Evolutionary conservation across 2,113 vertebrate species (phyloP).

Genomic region (Poeciliopsis prolifica): DNA sequence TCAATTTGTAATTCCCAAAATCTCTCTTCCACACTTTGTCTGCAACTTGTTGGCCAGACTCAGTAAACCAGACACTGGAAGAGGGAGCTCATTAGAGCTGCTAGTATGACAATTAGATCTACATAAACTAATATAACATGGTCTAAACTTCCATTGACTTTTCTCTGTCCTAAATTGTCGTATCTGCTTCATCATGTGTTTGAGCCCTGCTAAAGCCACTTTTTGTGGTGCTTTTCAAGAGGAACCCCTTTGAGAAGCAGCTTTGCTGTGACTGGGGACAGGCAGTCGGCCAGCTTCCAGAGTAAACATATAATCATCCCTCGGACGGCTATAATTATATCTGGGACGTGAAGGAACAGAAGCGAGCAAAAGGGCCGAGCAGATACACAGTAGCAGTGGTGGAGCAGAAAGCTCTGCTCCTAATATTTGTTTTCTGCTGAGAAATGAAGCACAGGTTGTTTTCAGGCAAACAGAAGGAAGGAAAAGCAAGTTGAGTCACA

Average conservation of each 20-base stretch:
- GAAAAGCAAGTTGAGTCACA: slow-evolving; percentile 62
- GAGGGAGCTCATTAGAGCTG: slow-evolving; percentile 35
- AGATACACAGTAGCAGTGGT: slow-evolving; percentile 83
- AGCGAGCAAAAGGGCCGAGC: slow-evolving; percentile 60
- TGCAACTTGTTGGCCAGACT: slow-evolving; percentile 42
- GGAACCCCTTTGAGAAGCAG: slow-evolving; percentile 77
- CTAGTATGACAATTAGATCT: slow-evolving; percentile 29
- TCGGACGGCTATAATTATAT: slow-evolving; percentile 86
- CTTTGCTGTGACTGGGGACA: slow-evolving; percentile 75
- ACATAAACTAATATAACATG: slow-evolving; percentile 58
- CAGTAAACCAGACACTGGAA: slow-evolving; percentile 26
- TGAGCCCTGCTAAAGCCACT: slow-evolving; percentile 46
- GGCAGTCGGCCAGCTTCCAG: slow-evolving; percentile 88
- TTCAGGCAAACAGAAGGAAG: slow-evolving; percentile 59
- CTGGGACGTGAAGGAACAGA: slow-evolving; percentile 84
- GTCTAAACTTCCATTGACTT: slow-evolving; percentile 26
- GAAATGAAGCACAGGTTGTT: slow-evolving; percentile 71
- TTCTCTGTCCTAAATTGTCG: slow-evolving; percentile 20
- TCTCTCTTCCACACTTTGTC: slow-evolving; percentile 41
- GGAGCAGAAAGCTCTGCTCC: slow-evolving; percentile 73
- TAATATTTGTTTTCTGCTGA: slow-evolving; percentile 78
- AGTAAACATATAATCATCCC: slow-evolving; percentile 90
- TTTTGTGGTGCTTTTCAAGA: slow-evolving; percentile 76
- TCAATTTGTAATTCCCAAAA: slow-evolving; percentile 51
- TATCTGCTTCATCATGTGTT: slow-evolving; percentile 43